A percentile compares a stretch with the other conserved stretches of the same genome.
Evolutionary conservation across 2,888 invertebrate species (phyloP).

Genomic region (Campopleginae sp.): DNA sequence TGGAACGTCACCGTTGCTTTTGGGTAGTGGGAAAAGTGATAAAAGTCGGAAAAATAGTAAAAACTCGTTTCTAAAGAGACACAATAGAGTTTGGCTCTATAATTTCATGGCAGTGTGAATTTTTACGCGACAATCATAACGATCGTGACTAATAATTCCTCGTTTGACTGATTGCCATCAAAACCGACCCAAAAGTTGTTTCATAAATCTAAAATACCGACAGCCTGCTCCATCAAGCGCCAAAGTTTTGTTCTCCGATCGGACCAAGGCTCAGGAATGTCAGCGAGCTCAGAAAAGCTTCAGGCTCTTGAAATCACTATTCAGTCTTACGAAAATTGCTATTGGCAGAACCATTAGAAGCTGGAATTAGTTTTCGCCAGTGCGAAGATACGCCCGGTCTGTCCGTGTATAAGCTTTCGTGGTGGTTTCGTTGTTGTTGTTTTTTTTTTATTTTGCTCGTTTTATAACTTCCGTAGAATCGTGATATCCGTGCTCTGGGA

Average conservation of each 20-base stretch:
- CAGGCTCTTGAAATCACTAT: constrained; percentile 72
- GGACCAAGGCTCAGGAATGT: background rate
- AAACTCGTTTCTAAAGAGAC: background rate
- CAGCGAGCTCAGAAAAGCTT: constrained; percentile 14
- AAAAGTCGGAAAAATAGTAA: background rate
- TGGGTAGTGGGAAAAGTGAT: background rate
- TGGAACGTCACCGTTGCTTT: background rate
- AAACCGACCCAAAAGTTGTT: background rate
- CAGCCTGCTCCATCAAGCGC: background rate
- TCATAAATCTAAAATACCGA: background rate
- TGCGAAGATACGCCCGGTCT: constrained; percentile 61
- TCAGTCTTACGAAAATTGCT: constrained; percentile 77
- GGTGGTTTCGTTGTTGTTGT: constrained; percentile 9
- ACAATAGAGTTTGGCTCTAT: background rate
- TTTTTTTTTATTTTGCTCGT: background rate
- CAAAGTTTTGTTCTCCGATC: background rate
- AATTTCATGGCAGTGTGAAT: background rate
- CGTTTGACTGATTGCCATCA: background rate
- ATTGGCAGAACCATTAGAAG: constrained; percentile 80
- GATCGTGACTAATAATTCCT: background rate
- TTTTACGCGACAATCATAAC: background rate
- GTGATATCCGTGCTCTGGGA: constrained; percentile 31
- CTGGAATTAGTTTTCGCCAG: constrained; percentile 77
- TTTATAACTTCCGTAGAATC: constrained; percentile 55
- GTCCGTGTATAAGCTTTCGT: constrained; percentile 29